Evolutionary conservation across 2,113 vertebrate genomes (phyloP), one percentile per base, ranked within the genome.

Genomic region (Zeus faber): DNA sequence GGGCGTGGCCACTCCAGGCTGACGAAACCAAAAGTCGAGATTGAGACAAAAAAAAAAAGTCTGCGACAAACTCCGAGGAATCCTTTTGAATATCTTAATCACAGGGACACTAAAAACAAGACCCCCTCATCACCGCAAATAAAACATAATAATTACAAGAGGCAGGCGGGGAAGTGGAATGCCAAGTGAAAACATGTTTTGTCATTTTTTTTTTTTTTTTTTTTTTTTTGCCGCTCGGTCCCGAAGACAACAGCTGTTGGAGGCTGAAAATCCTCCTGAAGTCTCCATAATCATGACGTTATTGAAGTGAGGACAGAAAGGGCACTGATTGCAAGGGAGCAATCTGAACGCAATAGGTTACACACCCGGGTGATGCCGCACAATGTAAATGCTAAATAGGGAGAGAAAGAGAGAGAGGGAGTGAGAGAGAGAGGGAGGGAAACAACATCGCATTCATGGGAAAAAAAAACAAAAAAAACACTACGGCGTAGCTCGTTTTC

Each of bases 191-290:
- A 97, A 95, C 90, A 96, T 96, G 95, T 98, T 98, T 97, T 98
- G 96, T 97, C 95, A 96, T 96, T 94, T n/a, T 98, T 98, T 97
- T 98, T 95, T 97, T 95, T 96, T 96, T 94, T n/a, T n/a, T n/a
- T n/a, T n/a, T n/a, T n/a, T n/a, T n/a, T n/a, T 92, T 91, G 93
- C 93, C 94, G 92, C 93, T 93, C n/a, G 92, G 93, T 94, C 92
- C 94, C 93, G 90, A 92, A 97, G 96, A 98, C 95, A 98, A 98
- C 95, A 98, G 95, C 95, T 94, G 95, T 91, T 97, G 91, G 94
- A 94, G 94, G 92, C 92, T 92, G 91, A 92, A 93, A 94, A 93
- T 94, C 93, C 93, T 95, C 94, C 94, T 94, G 93, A 94, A 97
- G 95, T 96, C 94, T 94, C 94, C 95, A 97, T 99, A 99, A 99